These are phyloP conservation scores for Junonia oenone DNA, from an alignment of 2,888 invertebrate species.

Conservation along the genomic window DNA sequence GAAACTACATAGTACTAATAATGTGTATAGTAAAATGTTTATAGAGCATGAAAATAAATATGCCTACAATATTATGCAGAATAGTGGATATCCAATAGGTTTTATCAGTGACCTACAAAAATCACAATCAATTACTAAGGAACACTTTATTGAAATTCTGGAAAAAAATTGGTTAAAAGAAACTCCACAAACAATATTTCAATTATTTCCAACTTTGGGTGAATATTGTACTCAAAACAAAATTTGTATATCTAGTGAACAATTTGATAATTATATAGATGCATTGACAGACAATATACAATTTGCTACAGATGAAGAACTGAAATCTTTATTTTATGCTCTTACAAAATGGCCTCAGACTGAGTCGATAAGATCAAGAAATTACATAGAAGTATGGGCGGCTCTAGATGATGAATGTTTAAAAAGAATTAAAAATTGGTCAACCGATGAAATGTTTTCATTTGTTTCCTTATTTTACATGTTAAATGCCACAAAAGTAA, in stretches of 20 bases:
- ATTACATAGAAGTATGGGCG: conserved; percentile 83
- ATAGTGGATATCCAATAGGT: conserved; percentile 49
- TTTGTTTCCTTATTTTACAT: conserved; percentile 83
- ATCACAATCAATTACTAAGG: conserved; percentile 30
- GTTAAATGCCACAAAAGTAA: conserved; percentile 71
- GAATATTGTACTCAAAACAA: conserved; percentile 49
- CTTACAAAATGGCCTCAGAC: conserved; percentile 75
- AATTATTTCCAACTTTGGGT: conserved; percentile 51
- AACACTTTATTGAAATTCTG: conserved; percentile 43
- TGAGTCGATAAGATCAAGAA: conserved; percentile 70
- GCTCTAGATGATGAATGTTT: conserved; percentile 83
- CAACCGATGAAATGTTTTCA: conserved; percentile 72
- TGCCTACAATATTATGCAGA: conserved; percentile 61
- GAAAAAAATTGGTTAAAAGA: conserved; percentile 48
- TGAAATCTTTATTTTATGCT: conserved; percentile 72
- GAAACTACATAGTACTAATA: conserved; percentile 39
- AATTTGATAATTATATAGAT: conserved; percentile 63
- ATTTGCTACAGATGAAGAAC: conserved; percentile 76
- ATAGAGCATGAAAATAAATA: conserved; percentile 63
- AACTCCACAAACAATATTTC: conserved; percentile 43
- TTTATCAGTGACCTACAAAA: conserved; percentile 31
- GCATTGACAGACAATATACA: conserved; percentile 71
- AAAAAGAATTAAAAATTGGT: conserved; percentile 65
- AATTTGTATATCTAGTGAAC: conserved; percentile 52
- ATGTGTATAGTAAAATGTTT: conserved; percentile 48